Evolutionary conservation across 2,113 vertebrate genomes (phyloP).

Genomic region (Neoarius graeffei): DNA sequence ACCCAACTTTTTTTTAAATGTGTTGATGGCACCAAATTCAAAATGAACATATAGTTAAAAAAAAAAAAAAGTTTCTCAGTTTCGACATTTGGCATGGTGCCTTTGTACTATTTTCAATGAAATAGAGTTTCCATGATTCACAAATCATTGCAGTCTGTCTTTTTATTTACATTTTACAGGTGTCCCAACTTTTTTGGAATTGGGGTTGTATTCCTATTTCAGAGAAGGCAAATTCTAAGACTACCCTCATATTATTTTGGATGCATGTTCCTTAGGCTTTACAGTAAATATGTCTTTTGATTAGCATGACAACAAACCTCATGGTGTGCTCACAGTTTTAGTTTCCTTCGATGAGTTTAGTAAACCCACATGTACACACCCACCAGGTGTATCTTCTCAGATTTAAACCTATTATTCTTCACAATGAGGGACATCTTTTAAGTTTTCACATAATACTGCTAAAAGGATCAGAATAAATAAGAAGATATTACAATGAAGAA

Average conservation of each 20-base stretch:
- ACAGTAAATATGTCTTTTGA: constrained; percentile 65
- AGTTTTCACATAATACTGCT: not conserved
- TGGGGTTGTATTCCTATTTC: not conserved
- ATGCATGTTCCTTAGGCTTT: constrained; percentile 57
- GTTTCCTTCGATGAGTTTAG: constrained; percentile 34
- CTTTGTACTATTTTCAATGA: too few relatives aligned
- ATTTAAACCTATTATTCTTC: constrained; percentile 25
- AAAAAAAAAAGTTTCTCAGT: too few relatives aligned
- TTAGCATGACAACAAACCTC: constrained; percentile 44
- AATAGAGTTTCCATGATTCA: too few relatives aligned
- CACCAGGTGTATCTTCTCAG: constrained; percentile 9
- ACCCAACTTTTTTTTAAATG: too few relatives aligned
- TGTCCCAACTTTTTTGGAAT: too few relatives aligned
- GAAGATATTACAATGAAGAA: constrained; percentile 60
- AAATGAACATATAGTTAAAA: too few relatives aligned
- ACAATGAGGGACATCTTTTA: not conserved
- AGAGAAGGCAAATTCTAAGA: not conserved
- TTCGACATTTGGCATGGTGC: too few relatives aligned
- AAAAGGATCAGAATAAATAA: not conserved
- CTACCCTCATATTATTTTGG: constrained; percentile 20
- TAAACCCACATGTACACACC: constrained; percentile 36
- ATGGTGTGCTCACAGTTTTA: constrained; percentile 33
- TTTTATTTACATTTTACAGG: too few relatives aligned
- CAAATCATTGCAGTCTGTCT: too few relatives aligned
- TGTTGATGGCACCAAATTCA: too few relatives aligned